Evolutionary conservation across 2,888 invertebrate species (phyloP).

Genomic region (Drosophila imparisetae): DNA sequence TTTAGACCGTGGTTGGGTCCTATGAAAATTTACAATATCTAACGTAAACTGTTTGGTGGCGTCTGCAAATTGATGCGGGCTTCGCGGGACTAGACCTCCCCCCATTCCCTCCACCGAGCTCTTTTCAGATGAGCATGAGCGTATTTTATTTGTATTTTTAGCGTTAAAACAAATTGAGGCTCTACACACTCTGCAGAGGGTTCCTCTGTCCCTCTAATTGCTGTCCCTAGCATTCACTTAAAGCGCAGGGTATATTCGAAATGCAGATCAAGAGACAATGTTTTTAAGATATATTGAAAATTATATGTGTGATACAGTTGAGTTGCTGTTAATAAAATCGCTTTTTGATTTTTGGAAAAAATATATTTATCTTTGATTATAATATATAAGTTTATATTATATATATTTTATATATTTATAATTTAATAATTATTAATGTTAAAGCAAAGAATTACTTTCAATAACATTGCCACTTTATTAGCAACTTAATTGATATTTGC

Average conservation of each 20-base stretch:
- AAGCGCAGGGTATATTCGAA: neutral
- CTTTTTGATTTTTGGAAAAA: neutral
- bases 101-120: slow-evolving; percentile 8
- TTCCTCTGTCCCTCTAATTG: slow-evolving; percentile 15
- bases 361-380: neutral
- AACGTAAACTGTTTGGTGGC: slow-evolving; percentile 73
- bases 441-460: neutral
- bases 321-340: neutral
- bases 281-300: neutral
- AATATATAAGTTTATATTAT: neutral
- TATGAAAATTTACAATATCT: slow-evolving; percentile 70
- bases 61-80: slow-evolving; percentile 71
- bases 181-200: slow-evolving; percentile 41
- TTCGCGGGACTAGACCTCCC: slow-evolving; percentile 12
- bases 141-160: slow-evolving; percentile 77
- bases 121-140: slow-evolving; percentile 38
- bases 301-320: too few species aligned
- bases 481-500: neutral
- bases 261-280: neutral
- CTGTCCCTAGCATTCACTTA: neutral
- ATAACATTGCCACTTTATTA: neutral
- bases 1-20: slow-evolving; percentile 45
- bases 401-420: neutral
- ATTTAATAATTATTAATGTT: neutral
- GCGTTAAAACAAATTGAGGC: slow-evolving; percentile 80